Evolutionary conservation across 2,113 vertebrate species (phyloP), one percentile per base, ranked within the genome.

Genomic region (Sterrhoptilus dennistouni): DNA sequence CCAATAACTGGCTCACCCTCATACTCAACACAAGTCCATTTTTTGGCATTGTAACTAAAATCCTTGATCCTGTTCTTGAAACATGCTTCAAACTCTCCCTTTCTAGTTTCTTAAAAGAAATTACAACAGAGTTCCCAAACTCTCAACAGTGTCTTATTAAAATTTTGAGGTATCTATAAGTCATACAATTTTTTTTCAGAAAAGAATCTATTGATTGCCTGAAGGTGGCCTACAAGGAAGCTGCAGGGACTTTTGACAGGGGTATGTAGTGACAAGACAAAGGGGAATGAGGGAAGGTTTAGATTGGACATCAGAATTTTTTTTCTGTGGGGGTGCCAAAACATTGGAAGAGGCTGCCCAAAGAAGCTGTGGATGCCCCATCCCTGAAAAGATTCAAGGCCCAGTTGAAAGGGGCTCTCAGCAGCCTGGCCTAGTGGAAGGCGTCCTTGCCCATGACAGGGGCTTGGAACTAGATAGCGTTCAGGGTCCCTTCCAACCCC

Each of bases 291-390:
- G 16, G 33, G 17, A 18, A 60, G 22, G 8, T 77, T 77, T 28
- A 33, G 14, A 28, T 2, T 12, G 33, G 33, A 44, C 64, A 33
- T 33, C 7, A 44, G 25, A 42, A 31, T 44, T 19, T 36, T 18
- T 44, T 44, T 36, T 13, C 59, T 28, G 0, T 16, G 44, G 44
- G 22, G 22, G 17, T 22, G 9, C 22, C 1, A 0, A 52, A 36
- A 40, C 27, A 24, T 12, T 44, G 33, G 27, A 9, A 74, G 28
- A 52, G 60, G 52, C 9, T 66, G 69, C 28, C 33, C 60, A 52
- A 52, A n/a, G 44, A 44, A 59, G 44, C 36, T 52, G 12, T 29
- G 60, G 44, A 29, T 74, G 27, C 16, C 20, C 8, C 53, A 75
- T 8, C 25, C 28, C 38, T 38, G 53, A 6, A 52, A 59, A 45